Evolutionary conservation across 2,113 vertebrate species (phyloP).

Genomic region (Zapornia atra): DNA sequence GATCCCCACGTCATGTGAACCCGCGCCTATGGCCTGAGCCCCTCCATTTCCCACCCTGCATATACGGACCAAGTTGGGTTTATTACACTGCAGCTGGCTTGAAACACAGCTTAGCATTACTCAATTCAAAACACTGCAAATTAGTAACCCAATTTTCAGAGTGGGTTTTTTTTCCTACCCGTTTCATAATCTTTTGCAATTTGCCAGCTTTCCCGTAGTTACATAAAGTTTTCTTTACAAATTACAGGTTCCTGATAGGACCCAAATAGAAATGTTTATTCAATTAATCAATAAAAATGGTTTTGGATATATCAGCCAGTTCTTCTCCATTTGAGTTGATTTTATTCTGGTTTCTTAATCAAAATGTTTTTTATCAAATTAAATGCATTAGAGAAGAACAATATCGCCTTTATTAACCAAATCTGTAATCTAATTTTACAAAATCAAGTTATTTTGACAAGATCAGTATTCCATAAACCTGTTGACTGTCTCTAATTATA

Average conservation of each 20-base stretch:
- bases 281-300: neutral
- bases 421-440: conserved; percentile 41
- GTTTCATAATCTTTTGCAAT: neutral
- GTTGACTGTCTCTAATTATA: conserved; percentile 39
- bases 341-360: conserved; percentile 43
- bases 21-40: neutral
- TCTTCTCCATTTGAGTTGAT: conserved; percentile 22
- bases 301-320: neutral
- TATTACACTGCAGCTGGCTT: neutral
- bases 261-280: neutral
- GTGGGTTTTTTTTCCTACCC: neutral
- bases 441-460: conserved; percentile 59
- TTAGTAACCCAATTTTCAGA: neutral
- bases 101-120: neutral
- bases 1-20: neutral
- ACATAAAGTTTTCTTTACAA: neutral
- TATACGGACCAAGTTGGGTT: neutral
- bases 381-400: conserved; percentile 53
- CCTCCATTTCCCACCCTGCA: neutral
- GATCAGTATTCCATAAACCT: conserved; percentile 35
- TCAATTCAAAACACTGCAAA: neutral
- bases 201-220: neutral
- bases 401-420: conserved; percentile 41
- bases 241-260: neutral
- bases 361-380: conserved; percentile 48